Base-by-base conservation (phyloP, 1,140 invertebrate genomes). In the Drosophila obscura region DNA sequence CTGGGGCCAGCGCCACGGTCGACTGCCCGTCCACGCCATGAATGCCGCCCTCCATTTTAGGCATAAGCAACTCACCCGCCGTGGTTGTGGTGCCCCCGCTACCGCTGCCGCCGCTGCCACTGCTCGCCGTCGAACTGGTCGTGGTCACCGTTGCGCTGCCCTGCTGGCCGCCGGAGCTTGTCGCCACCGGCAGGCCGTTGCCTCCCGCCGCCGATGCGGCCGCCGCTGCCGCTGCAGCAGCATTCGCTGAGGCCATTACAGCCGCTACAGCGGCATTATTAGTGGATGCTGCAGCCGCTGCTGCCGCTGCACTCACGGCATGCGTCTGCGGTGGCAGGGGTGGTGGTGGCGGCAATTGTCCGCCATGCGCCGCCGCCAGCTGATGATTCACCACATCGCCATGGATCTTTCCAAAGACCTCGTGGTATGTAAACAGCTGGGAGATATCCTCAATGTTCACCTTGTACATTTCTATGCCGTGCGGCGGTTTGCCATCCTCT, bases 361-460 rank as follows among this genome's bases (percentile, higher is more conserved):
- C 77, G 44, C 87, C 77, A 53, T 91, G 88, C 51, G 78, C 78
- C 64, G 82, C 82, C 60, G 83, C 82, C 68, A 84, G 69, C 41
- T 80, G 90, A 76, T 93, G 93, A 64, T 92, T 92, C 45, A 94
- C 94, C 24, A 94, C 93, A 78, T 96, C 90, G 51, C 90, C 90
- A 66, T 91, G 95, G 13, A 96, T 92, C 91, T 97, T 97, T n/a
- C 96, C 96, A 91, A 97, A 96, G 13, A 97, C 96, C 92, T 96
- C 96, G 85, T 97, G 96, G 92, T 96, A 96, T n/a, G 96, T 96
- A 41, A 97, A 92, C 45, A 97, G 92, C 76, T 96, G 96, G 64
- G 96, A 96, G 19, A 97, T 93, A 74, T 97, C 96, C 83, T 97
- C 96, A 3, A 96, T 96, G 90, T 96, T 96, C 1, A 96, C 95